These are phyloP conservation scores for Erinaceus europaeus DNA, from an alignment of 2,113 vertebrate genomes.

Conservation along the genomic window DNA sequence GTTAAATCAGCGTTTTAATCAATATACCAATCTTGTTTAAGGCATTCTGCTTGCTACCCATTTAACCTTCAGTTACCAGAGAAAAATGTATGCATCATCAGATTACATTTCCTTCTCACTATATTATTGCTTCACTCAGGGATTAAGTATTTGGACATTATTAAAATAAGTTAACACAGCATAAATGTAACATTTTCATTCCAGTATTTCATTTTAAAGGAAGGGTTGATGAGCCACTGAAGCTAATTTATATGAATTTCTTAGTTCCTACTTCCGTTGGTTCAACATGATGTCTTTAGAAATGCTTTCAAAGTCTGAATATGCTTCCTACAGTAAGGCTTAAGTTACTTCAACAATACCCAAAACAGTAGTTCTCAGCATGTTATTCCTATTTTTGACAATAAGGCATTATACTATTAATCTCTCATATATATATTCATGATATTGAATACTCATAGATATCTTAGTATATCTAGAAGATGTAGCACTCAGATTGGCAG, in stretches of 20 bases:
- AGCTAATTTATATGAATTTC: neutral
- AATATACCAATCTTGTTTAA: slow-evolving; percentile 98
- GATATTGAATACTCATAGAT: no score
- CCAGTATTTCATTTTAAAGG: slow-evolving; percentile 34
- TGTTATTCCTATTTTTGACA: neutral
- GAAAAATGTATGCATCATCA: slow-evolving; percentile 57
- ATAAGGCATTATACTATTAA: neutral
- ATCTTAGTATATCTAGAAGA: neutral
- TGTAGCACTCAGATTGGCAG: no score
- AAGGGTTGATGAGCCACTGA: neutral
- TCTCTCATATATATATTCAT: neutral
- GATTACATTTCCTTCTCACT: slow-evolving; percentile 37
- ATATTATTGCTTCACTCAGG: slow-evolving; percentile 28
- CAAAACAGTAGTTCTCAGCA: neutral
- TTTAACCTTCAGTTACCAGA: slow-evolving; percentile 88
- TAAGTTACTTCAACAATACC: neutral
- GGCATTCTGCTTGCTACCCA: slow-evolving; percentile 85
- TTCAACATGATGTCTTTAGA: neutral
- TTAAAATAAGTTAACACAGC: slow-evolving; percentile 19
- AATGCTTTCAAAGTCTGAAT: slow-evolving; percentile 6
- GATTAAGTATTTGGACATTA: slow-evolving; percentile 68
- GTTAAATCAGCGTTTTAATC: slow-evolving; percentile 99
- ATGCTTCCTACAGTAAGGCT: neutral
- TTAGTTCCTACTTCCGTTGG: neutral
- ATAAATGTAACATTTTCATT: neutral